Base-by-base conservation (phyloP, 2,113 vertebrate species). In the Thermophis baileyi region DNA sequence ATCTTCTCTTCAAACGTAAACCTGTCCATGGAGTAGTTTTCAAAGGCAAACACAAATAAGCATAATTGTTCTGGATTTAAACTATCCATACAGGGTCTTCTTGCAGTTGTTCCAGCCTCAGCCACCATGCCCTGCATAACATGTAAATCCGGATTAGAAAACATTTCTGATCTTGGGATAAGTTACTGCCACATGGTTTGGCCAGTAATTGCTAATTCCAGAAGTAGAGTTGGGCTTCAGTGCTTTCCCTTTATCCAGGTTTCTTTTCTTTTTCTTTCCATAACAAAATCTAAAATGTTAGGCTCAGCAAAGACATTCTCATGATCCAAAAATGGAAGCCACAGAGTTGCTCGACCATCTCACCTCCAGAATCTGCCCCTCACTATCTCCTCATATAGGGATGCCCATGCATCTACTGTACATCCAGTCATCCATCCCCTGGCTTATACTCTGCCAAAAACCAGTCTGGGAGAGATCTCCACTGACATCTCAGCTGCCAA, bases 61-160 rank as follows among this genome's bases (percentile, higher is more conserved):
- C 8, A 89, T 1, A 12, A 24, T 60, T 9, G 57, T 63, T 24
- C 81, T 30, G 55, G 47, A 51, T 90, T 49, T 87, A 93, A 87
- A 51, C n/a, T 49, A 87, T 87, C 47, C 16, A 22, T 6, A 30
- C 9, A 44, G 47, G 81, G 60, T 86, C n/a, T 10, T 46, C 46
- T 25, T 22, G 51, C 53, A 8, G 89, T 63, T 87, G 30, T 50
- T 86, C 74, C 14, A 4, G n/a, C 46, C 44, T 86, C 92, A 53
- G 46, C 9, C 91, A 88, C n/a, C 86, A n/a, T 87, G 81, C 81
- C 81, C 92, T 93, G 92, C 35, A 30, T 9, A 87, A 35, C 25
- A 93, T 1, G 86, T 30, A 93, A 90, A 86, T 49, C 44, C 10
- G 3, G 81, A 87, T 93, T 90, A 93, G 74, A 87, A 90, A 63